Conservation (phyloP, 2,797 vertebrate species). For the Oreonectes daqikongensis region DNA sequence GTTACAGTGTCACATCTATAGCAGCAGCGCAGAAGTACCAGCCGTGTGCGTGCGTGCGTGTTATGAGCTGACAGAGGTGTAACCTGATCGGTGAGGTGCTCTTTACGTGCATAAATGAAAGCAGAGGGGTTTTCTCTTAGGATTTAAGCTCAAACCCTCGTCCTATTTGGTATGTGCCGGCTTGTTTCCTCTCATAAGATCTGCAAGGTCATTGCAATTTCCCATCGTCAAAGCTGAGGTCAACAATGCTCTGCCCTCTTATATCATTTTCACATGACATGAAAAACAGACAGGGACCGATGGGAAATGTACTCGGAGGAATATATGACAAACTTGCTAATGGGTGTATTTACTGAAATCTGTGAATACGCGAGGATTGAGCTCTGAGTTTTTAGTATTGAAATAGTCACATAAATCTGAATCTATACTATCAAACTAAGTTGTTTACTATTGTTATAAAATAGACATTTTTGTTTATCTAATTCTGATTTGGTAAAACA, state of each 20-base stretch:
- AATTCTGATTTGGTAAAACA: too few relatives aligned
- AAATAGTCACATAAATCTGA: not conserved
- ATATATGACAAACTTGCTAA: constrained; percentile 38
- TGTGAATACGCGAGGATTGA: not conserved
- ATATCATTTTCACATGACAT: constrained; percentile 73
- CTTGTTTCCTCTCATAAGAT: constrained; percentile 75
- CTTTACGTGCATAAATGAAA: constrained; percentile 62
- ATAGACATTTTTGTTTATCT: too few relatives aligned
- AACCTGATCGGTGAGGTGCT: constrained; percentile 71
- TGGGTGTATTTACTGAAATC: constrained; percentile 29
- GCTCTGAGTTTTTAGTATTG: not conserved
- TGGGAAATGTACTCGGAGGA: constrained; percentile 29
- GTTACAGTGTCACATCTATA: constrained; percentile 72
- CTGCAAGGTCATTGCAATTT: constrained; percentile 78
- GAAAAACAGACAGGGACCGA: constrained; percentile 61
- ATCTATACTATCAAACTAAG: not conserved
- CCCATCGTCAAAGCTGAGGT: constrained; percentile 75
- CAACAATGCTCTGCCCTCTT: constrained; percentile 71
- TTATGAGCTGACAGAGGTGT: constrained; percentile 61
- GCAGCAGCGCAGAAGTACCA: constrained; percentile 50
- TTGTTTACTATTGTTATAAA: not conserved
- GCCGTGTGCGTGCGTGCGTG: constrained; percentile 42
- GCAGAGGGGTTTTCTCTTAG: constrained; percentile 53
- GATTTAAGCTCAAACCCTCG: constrained; percentile 67
- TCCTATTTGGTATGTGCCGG: constrained; percentile 65